Evolutionary conservation across 2,797 vertebrate genomes (phyloP), one percentile per base, ranked within the genome.

Genomic region (Anniella stebbinsi): DNA sequence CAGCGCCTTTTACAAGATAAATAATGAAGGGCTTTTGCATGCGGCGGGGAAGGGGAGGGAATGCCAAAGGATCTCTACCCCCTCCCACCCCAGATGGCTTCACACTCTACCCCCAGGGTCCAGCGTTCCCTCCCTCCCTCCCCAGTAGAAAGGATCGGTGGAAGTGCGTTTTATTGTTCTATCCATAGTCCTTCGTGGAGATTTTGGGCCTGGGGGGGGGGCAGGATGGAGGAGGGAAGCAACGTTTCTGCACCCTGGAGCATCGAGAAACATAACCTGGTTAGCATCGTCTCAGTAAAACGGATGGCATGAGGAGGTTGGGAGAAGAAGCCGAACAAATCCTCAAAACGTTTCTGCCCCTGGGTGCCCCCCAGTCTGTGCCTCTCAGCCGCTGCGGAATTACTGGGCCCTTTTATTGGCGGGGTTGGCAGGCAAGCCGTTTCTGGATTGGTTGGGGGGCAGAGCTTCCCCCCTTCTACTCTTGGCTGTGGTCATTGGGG

Each of bases 111-210:
- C n/a, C n/a, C n/a, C n/a, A n/a, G n/a, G n/a, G n/a, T n/a, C n/a
- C n/a, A n/a, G n/a, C n/a, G n/a, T n/a, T n/a, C 45, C 45, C 45
- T 45, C 45, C 45, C 3, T 51, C 7, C 6, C 0, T 70, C 1
- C 33, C 36, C 75, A 45, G 72, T 77, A 57, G 0, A 0, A 48
- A 8, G 9, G 0, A 0, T 33, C 89, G 0, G 0, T 0, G 1
- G 36, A 10, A 63, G 2, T 48, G 17, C 12, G 15, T 30, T 41
- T 48, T 12, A n/a, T 36, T 78, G 8, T 87, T 91, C 28, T 57
- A 51, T 90, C 88, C 1, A 0, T 72, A 86, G 76, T 73, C 81
- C 85, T 80, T 36, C 17, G 45, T 60, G 33, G 57, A n/a, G 7
- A 7, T 7, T 78, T n/a, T 33, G 48, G 11, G 33, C 0, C n/a